Conservation (phyloP, 2,797 vertebrate genomes). For the Ptychadena robeensis region DNA sequence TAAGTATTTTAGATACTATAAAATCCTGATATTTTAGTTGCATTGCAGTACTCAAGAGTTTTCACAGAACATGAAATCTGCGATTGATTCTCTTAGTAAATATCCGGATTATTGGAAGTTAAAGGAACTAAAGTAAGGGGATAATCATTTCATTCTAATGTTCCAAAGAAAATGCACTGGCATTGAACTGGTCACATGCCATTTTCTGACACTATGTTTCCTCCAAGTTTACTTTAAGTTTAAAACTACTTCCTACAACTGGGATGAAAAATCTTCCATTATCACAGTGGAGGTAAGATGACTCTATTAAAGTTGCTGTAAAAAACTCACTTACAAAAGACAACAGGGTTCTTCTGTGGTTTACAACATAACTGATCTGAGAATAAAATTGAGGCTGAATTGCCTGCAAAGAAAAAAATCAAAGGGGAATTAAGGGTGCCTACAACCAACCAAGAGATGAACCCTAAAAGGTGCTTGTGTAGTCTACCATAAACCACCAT, state of each 20-base stretch:
- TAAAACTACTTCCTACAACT: neutral
- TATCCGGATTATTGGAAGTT: too few species aligned
- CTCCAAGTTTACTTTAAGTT: neutral
- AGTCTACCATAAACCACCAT: neutral
- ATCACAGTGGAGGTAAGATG: slow-evolving; percentile 33
- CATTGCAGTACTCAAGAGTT: too few species aligned
- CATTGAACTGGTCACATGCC: too few species aligned
- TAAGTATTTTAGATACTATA: too few species aligned
- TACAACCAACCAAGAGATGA: neutral
- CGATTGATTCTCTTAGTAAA: too few species aligned
- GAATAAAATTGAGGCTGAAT: slow-evolving; percentile 7
- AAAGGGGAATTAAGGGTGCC: neutral
- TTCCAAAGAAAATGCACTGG: too few species aligned
- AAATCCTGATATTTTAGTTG: too few species aligned
- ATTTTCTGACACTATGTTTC: neutral
- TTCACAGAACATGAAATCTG: too few species aligned
- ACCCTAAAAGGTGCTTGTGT: neutral
- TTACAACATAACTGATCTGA: slow-evolving; percentile 1
- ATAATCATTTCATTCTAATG: too few species aligned
- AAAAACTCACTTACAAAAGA: neutral
- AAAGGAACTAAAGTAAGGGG: too few species aligned
- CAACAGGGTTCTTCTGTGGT: neutral
- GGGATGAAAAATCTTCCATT: slow-evolving; percentile 11
- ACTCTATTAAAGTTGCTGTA: neutral
- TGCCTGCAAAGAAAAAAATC: neutral